A percentile compares a stretch with the other conserved stretches of the same genome.
Evolutionary conservation across 2,888 invertebrate genomes (phyloP).

Genomic region (Rhogogaster chlorosoma): DNA sequence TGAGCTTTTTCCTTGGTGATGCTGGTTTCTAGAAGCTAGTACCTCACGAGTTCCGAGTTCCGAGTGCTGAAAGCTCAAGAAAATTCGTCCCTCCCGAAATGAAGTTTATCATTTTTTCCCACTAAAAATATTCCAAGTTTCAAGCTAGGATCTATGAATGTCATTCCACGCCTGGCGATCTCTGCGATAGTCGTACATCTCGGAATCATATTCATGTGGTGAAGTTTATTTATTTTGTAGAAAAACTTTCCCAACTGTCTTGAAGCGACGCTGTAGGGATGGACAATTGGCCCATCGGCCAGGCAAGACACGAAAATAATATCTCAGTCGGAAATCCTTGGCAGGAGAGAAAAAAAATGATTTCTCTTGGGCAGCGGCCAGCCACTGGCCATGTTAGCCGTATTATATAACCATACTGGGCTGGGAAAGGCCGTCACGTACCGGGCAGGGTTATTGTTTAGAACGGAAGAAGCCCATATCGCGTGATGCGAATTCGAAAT

Average conservation of each 20-base stretch:
- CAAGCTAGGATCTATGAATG: background rate
- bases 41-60: background rate
- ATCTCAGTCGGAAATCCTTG: constrained; percentile 54
- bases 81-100: background rate
- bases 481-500: constrained; percentile 70
- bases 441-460: constrained; percentile 70
- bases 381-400: constrained; percentile 52
- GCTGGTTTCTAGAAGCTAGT: background rate
- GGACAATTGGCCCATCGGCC: constrained; percentile 16
- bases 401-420: constrained; percentile 63
- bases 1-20: background rate
- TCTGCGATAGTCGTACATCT: background rate
- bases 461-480: constrained; percentile 62
- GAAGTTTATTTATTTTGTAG: background rate
- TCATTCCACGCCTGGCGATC: background rate
- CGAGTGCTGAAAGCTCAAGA: no score
- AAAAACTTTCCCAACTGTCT: background rate
- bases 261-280: background rate
- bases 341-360: constrained; percentile 60
- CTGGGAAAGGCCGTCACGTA: constrained; percentile 69
- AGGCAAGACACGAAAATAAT: constrained; percentile 60
- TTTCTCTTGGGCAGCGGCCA: constrained; percentile 61
- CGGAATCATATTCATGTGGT: background rate
- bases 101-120: background rate
- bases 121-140: no score